These are phyloP conservation scores for Cynocephalus volans DNA, from an alignment of 2,113 vertebrate species.

Conservation along the genomic window DNA sequence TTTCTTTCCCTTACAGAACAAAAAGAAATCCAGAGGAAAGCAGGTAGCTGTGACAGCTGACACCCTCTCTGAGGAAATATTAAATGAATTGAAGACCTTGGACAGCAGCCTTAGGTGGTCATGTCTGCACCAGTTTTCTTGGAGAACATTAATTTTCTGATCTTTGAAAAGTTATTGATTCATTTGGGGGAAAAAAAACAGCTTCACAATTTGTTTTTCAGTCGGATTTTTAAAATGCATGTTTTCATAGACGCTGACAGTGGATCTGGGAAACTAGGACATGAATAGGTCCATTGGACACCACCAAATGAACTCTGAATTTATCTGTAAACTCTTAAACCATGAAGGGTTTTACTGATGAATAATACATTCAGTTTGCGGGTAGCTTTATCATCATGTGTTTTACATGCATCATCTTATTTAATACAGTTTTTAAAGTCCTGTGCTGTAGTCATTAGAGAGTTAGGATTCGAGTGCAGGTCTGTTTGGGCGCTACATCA, in stretches of 20 bases:
- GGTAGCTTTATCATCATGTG: fast-evolving
- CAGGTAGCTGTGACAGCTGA: fast-evolving
- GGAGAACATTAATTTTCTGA: background rate
- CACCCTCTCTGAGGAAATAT: background rate
- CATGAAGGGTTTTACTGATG: background rate
- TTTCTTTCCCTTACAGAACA: background rate
- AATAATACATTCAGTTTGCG: background rate
- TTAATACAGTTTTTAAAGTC: background rate
- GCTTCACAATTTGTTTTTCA: background rate
- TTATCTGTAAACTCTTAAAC: background rate
- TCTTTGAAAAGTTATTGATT: background rate
- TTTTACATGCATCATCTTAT: background rate
- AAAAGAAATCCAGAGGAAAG: background rate
- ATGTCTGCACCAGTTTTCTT: fast-evolving
- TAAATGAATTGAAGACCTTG: background rate
- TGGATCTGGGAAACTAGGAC: background rate
- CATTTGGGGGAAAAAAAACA: background rate
- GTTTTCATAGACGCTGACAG: background rate
- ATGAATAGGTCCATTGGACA: fast-evolving
- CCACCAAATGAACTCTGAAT: background rate
- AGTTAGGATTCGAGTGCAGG: background rate
- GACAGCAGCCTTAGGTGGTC: fast-evolving
- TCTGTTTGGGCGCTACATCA: fast-evolving
- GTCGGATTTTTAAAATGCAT: background rate
- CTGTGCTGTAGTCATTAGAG: too few relatives aligned